These are phyloP conservation scores for Paradoxurus hermaphroditus DNA, from an alignment of 2,113 vertebrate genomes.

Conservation along the genomic window DNA sequence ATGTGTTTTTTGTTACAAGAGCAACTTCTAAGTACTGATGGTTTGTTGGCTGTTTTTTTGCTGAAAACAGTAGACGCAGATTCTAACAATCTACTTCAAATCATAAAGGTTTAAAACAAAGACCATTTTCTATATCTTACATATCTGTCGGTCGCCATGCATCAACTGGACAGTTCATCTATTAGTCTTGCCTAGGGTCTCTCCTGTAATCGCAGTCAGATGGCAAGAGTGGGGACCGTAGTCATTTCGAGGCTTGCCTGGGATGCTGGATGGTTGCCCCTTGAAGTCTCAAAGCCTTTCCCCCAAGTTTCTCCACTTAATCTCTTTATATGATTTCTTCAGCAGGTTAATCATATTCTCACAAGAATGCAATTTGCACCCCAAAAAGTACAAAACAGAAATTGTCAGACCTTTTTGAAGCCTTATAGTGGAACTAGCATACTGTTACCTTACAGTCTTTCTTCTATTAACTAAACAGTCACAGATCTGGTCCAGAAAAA, in stretches of 20 bases:
- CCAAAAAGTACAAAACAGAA: neutral
- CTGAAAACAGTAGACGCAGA: neutral
- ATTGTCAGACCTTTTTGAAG: neutral
- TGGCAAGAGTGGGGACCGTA: neutral
- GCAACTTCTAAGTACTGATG: neutral
- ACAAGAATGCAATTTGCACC: neutral
- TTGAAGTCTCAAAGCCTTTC: neutral
- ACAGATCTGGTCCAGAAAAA: neutral
- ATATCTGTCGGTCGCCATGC: neutral
- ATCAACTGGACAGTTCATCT: neutral
- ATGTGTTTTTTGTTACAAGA: neutral
- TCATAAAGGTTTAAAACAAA: neutral
- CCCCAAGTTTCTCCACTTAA: no score
- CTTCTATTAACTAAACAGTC: neutral
- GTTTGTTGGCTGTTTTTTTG: neutral
- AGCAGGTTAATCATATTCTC: neutral
- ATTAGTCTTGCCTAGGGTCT: neutral
- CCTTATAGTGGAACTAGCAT: neutral
- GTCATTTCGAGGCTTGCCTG: neutral
- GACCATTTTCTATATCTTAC: neutral
- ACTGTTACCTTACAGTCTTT: neutral
- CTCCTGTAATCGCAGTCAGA: neutral
- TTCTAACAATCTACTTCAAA: neutral
- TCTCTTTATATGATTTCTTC: neutral
- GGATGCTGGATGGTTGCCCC: neutral